Evolutionary conservation across 2,113 vertebrate genomes (phyloP).

Genomic region (Odontophorus gujanensis): DNA sequence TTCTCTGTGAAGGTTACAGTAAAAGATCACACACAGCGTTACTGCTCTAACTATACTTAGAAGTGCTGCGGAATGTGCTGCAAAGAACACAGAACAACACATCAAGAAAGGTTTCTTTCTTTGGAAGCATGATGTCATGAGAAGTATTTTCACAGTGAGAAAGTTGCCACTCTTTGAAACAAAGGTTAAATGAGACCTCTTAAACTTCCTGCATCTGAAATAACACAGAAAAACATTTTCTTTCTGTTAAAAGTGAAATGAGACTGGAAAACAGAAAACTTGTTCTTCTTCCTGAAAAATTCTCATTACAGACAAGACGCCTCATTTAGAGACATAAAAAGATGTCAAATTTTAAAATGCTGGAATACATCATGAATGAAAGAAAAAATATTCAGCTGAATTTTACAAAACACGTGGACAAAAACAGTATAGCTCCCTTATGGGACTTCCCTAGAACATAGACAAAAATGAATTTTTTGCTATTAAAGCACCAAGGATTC

Average conservation of each 20-base stretch:
- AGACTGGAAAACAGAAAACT: neutral
- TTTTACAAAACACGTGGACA: neutral
- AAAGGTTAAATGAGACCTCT: neutral
- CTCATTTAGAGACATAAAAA: neutral
- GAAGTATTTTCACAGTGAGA: neutral
- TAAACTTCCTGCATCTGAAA: neutral
- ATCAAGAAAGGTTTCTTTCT: neutral
- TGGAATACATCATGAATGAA: neutral
- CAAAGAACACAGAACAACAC: neutral
- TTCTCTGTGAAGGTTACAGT: neutral
- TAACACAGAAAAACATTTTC: neutral
- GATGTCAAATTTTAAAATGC: neutral
- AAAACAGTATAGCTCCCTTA: neutral
- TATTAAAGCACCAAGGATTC: neutral
- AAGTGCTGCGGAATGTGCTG: neutral
- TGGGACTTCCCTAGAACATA: neutral
- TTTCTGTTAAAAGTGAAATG: neutral
- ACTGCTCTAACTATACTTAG: neutral
- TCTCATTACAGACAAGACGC: neutral
- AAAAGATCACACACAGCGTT: rapidly evolving
- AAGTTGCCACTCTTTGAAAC: neutral
- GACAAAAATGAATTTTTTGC: neutral
- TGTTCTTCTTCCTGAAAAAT: neutral
- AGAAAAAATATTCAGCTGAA: neutral
- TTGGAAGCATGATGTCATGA: neutral